Evolutionary conservation across 2,888 invertebrate species (phyloP).

Genomic region (Osedax fenrisi): DNA sequence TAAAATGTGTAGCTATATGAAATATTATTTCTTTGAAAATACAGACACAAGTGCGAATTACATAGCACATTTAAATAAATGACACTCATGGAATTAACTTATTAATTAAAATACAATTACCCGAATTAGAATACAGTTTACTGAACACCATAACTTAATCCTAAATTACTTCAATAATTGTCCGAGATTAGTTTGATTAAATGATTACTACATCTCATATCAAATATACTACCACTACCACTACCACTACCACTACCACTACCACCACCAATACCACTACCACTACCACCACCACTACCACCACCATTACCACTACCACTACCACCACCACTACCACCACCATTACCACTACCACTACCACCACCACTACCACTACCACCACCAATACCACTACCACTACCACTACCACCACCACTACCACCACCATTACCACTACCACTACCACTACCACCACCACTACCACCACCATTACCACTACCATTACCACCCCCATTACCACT

Average conservation of each 20-base stretch:
- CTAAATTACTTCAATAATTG: too few species aligned
- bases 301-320: not conserved
- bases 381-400: not conserved
- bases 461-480: not conserved
- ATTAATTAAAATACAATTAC: too few species aligned
- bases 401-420: not conserved
- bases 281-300: not conserved
- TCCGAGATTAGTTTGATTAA: too few species aligned
- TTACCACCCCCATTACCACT: not conserved
- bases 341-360: not conserved
- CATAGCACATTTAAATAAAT: too few species aligned
- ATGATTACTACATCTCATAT: too few species aligned
- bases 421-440: not conserved
- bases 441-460: not conserved
- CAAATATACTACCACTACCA: not conserved
- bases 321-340: not conserved
- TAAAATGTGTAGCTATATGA: too few species aligned
- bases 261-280: not conserved
- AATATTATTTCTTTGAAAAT: too few species aligned
- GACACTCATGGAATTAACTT: too few species aligned
- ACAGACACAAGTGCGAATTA: too few species aligned
- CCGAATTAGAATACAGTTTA: too few species aligned
- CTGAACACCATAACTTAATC: too few species aligned
- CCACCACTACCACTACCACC: not conserved
- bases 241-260: not conserved